A percentile compares a stretch with the other conserved stretches of the same genome.
phyloP scores from a whole-genome alignment of 2,888 invertebrate genomes.

The Tipula unca region DNA sequence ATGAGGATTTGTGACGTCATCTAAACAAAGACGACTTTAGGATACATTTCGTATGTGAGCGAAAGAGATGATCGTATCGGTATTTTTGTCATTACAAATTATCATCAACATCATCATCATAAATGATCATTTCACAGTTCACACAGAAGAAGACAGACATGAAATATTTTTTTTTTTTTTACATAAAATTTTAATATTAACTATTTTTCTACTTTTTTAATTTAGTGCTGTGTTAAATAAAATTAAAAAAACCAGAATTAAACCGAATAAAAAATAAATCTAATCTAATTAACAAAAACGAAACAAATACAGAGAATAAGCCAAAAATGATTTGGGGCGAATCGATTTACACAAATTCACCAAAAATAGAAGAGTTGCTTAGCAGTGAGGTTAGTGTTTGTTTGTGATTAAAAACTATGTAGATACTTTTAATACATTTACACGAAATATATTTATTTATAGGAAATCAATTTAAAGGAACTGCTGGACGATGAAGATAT shows the following conservation, averaged over 20 bases:
- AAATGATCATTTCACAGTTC: background rate
- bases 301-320: conserved; percentile 20
- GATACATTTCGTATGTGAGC: background rate
- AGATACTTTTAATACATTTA: background rate
- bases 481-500: conserved; percentile 92
- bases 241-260: conserved; percentile 28
- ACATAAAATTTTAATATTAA: background rate
- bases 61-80: background rate
- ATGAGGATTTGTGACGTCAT: background rate
- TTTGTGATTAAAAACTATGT: background rate
- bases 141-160: background rate
- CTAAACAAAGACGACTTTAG: background rate
- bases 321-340: conserved; percentile 43
- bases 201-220: conserved; percentile 20
- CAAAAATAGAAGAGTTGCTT: conserved; percentile 41
- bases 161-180: conserved; percentile 2
- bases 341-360: conserved; percentile 41
- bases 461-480: conserved; percentile 86
- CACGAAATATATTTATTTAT: conserved; percentile 34
- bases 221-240: conserved; percentile 29
- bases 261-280: conserved; percentile 20
- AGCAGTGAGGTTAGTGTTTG: conserved; percentile 38
- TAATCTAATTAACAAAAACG: conserved; percentile 21
- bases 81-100: background rate
- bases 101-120: background rate